Base-by-base conservation (phyloP, 2,113 vertebrate genomes). In the Anthoscopus minutus region DNA sequence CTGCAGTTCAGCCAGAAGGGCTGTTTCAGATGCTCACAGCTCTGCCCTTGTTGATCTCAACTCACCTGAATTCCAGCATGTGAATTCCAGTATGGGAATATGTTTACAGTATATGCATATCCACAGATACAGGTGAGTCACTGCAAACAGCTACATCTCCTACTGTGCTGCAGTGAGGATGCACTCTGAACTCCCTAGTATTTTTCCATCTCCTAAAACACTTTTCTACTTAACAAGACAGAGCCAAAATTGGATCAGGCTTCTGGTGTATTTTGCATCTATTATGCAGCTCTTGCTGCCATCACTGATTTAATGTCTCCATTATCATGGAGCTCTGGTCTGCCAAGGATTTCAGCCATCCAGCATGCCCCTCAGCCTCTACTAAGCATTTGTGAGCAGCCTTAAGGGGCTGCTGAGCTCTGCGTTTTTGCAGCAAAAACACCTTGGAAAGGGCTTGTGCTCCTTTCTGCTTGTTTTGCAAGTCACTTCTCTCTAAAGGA, bases 221-320 rank as follows among this genome's bases (percentile, higher is more conserved):
- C 74, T 92, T 96, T 48, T 67, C 72, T 42, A 65, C 80, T 95
- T 84, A 91, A 94, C 62, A 92, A 94, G 31, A 62, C 83, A 89
- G 45, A 94, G 86, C 80, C 92, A 94, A 93, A 94, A 89, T 84
- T 90, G 85, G 77, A 96, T 94, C 86, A 69, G 66, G 53, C 64
- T 92, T 86, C 86, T 65, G 86, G 57, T 37, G 61, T 86, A 81
- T 94, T 95, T 96, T 95, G 87, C 84, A 96, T 96, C 90, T 96
- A 89, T 96, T 96, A 93, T 93, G 93, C 92, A 95, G 84, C 72
- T 96, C 79, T 92, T 92, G 67, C 93, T 96, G 96, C 94, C 76
- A 83, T 73, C 69, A 54, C 92, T 95, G 94, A 97, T 95, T 96
- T 96, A 96, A 81, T 82, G 27, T 93, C 81, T 96, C 93, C 88